Evolutionary conservation across 2,888 invertebrate genomes (phyloP).

Genomic region (Trichacis sp.): DNA sequence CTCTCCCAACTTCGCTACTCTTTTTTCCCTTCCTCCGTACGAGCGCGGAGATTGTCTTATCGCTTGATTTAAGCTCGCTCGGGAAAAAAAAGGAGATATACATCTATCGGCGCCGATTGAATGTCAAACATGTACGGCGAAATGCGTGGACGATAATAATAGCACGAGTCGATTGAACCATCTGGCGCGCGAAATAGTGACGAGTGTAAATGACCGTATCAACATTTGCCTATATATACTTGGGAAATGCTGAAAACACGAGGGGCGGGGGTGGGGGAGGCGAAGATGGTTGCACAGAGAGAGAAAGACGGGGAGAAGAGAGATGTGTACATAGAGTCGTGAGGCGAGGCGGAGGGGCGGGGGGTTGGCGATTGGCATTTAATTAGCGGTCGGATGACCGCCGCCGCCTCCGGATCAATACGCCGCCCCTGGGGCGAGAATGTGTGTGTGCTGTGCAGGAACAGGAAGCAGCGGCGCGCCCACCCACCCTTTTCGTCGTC

Average conservation of each 20-base stretch:
- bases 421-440: conserved; percentile 68
- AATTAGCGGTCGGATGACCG: conserved; percentile 69
- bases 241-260: conserved; percentile 20
- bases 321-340: conserved; percentile 51
- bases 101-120: too few relatives aligned
- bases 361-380: conserved; percentile 69
- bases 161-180: conserved; percentile 51
- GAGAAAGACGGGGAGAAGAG: conserved; percentile 58
- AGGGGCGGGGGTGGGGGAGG: conserved; percentile 40
- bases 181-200: conserved; percentile 38
- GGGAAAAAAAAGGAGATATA: too few relatives aligned
- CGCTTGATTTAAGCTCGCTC: neutral
- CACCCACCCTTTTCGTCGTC: conserved; percentile 48
- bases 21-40: conserved; percentile 52
- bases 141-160: too few relatives aligned
- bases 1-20: too few relatives aligned
- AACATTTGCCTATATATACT: conserved; percentile 25
- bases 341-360: conserved; percentile 41
- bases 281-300: conserved; percentile 49
- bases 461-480: conserved; percentile 60
- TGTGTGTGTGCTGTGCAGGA: too few relatives aligned
- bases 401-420: conserved; percentile 44
- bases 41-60: neutral
- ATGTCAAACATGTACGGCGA: too few relatives aligned
- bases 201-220: conserved; percentile 40